phyloP scores from a whole-genome alignment of 2,888 invertebrate species.

The Pristionchus arcanus region DNA sequence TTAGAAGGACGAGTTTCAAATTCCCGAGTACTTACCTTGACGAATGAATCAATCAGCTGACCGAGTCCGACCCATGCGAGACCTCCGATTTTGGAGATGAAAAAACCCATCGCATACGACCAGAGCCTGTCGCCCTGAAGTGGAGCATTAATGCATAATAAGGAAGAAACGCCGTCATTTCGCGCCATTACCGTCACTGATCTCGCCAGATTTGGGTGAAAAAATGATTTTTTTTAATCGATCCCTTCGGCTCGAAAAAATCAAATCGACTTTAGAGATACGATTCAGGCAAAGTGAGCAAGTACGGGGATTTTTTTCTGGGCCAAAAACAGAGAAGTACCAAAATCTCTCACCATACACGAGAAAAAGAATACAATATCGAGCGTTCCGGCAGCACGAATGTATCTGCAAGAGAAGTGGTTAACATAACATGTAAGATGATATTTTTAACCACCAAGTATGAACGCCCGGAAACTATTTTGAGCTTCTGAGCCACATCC shows the following conservation, averaged over 20 bases:
- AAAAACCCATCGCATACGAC: constrained; percentile 67
- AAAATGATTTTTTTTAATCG: no score
- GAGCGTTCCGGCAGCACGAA: not conserved
- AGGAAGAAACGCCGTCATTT: no score
- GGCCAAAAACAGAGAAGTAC: not conserved
- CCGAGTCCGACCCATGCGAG: constrained; percentile 67
- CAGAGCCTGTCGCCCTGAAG: constrained; percentile 68
- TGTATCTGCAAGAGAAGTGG: constrained; percentile 17
- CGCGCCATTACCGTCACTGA: not conserved
- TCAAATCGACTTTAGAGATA: no score
- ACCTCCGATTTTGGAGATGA: constrained; percentile 66
- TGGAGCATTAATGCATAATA: no score
- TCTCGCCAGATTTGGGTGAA: no score
- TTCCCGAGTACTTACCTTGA: no score
- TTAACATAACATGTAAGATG: no score
- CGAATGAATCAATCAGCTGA: constrained; percentile 60
- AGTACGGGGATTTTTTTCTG: not conserved
- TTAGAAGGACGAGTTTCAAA: no score
- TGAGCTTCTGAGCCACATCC: no score
- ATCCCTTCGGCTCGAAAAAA: no score
- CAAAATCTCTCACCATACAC: constrained; percentile 14
- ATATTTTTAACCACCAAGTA: not conserved
- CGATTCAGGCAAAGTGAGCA: no score
- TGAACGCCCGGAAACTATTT: no score
- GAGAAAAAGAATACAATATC: constrained; percentile 38